Base-by-base conservation (phyloP, 2,797 vertebrate species). In the Anguilla anguilla region DNA sequence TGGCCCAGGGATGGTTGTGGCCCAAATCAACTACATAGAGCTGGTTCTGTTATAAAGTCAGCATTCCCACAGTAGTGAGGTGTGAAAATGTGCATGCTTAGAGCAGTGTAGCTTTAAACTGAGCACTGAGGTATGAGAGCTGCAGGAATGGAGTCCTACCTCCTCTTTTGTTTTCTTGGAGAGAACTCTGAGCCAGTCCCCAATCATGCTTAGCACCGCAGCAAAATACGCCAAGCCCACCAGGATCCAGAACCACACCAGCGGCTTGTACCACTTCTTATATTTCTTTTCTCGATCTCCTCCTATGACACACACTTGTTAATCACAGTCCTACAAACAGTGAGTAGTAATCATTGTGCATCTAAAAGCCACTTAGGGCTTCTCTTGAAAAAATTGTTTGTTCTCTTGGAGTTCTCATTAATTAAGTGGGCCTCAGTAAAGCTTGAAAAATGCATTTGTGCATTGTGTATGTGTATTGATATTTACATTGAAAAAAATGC, bases 181-280 rank as follows among this genome's bases (percentile, higher is more conserved):
- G 88, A 99, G 94, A 89, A 99, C 97, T 90, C 97, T 96, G 83
- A 99, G 96, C 98, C 98, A 99, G 89, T 99, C 98, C 95, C 98
- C 98, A 11, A 99, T 99, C 98, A 99, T 99, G 95, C 98, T 99
- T 91, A 99, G 96, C 55, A 99, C 98, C 0, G 99, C 98, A 0
- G 99, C 98, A 92, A 99, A 99, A 94, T 99, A 99, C 0, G 98
- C 99, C 91, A 99, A 96, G 81, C 99, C 99, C 90, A 99, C 97
- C 84, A 99, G 95, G 93, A 99, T 99, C 98, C 99, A 99, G 93
- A 99, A 99, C 98, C 98, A 99, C 86, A 99, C 98, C 88, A 99
- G 93, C 1, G 99, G 99, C 91, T 99, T 99, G 92, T 99, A 99
- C 99, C 98, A 99, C 79, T 97, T 96, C 92, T 92, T 97, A 87